Conservation (phyloP, 2,113 vertebrate genomes). For the Hippoglossus stenolepis region DNA sequence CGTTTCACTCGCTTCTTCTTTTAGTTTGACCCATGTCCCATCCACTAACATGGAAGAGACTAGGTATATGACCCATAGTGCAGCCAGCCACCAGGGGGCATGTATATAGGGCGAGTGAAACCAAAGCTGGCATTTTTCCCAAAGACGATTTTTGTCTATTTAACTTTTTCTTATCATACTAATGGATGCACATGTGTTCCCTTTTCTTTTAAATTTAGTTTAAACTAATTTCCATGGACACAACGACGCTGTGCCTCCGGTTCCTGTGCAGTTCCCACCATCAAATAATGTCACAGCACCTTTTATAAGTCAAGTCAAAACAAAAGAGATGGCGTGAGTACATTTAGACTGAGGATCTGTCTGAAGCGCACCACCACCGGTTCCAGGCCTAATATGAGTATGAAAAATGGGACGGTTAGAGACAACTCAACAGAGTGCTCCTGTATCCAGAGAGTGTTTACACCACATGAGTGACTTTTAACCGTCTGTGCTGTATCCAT, state of each 20-base stretch:
- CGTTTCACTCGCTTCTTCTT: too few relatives aligned
- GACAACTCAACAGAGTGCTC: constrained; percentile 5
- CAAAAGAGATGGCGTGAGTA: not conserved
- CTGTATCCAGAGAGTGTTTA: constrained; percentile 42
- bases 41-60: too few relatives aligned
- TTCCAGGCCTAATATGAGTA: constrained; percentile 1
- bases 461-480: constrained; percentile 22
- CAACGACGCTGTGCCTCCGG: not conserved
- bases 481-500: constrained; percentile 31
- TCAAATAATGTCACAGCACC: not conserved
- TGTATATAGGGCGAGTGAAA: too few relatives aligned
- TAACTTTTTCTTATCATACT: too few relatives aligned
- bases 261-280: not conserved
- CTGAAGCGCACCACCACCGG: not conserved
- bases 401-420: constrained; percentile 35
- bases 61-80: too few relatives aligned
- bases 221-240: not conserved
- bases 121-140: too few relatives aligned
- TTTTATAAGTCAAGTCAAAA: not conserved
- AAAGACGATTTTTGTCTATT: too few relatives aligned
- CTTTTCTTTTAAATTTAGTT: too few relatives aligned
- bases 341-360: not conserved
- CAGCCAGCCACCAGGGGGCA: too few relatives aligned
- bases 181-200: too few relatives aligned
- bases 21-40: too few relatives aligned